These are phyloP conservation scores for Araneus ventricosus DNA, from an alignment of 1,140 invertebrate genomes.

Conservation along the genomic window DNA sequence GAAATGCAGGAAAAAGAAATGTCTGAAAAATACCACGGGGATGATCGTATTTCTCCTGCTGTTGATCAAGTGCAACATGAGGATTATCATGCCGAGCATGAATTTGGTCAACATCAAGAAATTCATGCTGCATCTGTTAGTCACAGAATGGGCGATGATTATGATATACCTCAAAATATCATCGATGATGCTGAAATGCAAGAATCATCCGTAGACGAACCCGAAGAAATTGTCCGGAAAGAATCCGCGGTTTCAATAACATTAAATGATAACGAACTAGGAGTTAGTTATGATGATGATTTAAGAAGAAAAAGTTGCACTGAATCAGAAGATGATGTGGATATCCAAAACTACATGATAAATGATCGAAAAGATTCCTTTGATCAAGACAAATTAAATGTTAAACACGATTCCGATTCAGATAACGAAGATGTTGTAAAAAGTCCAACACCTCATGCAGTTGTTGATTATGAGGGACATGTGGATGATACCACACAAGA, in stretches of 20 bases:
- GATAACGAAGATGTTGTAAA: conserved; percentile 73
- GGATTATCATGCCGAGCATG: background rate
- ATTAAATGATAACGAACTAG: conserved; percentile 53
- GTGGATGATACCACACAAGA: background rate
- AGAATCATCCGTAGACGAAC: conserved; percentile 69
- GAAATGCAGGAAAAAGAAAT: conserved; percentile 46
- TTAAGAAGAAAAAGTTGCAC: conserved; percentile 63
- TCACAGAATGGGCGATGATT: conserved; percentile 2
- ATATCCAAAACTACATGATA: conserved; percentile 68
- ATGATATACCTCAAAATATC: conserved; percentile 40
- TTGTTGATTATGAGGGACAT: conserved; percentile 65
- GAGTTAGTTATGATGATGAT: conserved; percentile 38
- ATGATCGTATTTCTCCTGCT: background rate
- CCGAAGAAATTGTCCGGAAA: conserved; percentile 63
- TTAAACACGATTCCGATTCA: conserved; percentile 36
- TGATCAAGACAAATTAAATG: conserved; percentile 42
- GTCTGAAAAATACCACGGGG: conserved; percentile 7
- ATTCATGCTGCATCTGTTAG: background rate
- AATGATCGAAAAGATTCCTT: background rate
- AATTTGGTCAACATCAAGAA: background rate
- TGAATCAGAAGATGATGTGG: conserved; percentile 72
- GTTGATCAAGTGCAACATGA: background rate
- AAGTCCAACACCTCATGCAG: conserved; percentile 71
- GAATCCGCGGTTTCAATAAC: conserved; percentile 67
- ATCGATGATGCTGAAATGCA: conserved; percentile 66